These are phyloP conservation scores for Epizoanthus stellaris DNA, from an alignment of 92 coral and sea anemone genomes.

Conservation along the genomic window DNA sequence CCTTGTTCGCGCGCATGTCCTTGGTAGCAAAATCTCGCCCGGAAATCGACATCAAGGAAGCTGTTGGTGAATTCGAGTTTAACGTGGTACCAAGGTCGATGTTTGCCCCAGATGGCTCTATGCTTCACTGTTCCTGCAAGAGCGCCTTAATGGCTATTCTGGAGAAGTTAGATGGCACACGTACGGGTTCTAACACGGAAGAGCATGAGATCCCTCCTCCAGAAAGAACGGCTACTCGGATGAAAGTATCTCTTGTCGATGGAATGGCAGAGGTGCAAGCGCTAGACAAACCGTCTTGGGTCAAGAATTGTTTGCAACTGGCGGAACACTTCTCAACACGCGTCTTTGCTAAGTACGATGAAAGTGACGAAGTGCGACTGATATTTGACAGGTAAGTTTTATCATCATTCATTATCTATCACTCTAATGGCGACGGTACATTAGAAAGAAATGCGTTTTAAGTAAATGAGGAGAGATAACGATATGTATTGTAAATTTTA, in stretches of 20 bases:
- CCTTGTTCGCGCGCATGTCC: slow-evolving; percentile 43
- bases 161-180: slow-evolving; percentile 53
- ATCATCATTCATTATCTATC: slow-evolving; percentile 24
- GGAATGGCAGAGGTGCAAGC: slow-evolving; percentile 74
- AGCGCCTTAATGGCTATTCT: slow-evolving; percentile 67
- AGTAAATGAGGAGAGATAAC: slow-evolving; percentile 5
- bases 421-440: slow-evolving; percentile 23
- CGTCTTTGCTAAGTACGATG: slow-evolving; percentile 53
- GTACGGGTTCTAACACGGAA: slow-evolving; percentile 18
- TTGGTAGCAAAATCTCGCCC: slow-evolving; percentile 25
- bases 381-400: slow-evolving; percentile 54
- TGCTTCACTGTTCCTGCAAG: slow-evolving; percentile 70
- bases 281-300: slow-evolving; percentile 52
- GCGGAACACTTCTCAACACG: slow-evolving; percentile 54
- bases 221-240: slow-evolving; percentile 5
- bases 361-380: slow-evolving; percentile 51
- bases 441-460: slow-evolving; percentile 23
- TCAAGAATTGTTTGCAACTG: slow-evolving; percentile 53
- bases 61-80: slow-evolving; percentile 52
- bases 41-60: slow-evolving; percentile 48
- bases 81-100: slow-evolving; percentile 61
- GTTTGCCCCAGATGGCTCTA: slow-evolving; percentile 65
- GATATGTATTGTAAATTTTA: not conserved
- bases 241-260: slow-evolving; percentile 52
- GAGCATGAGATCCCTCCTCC: slow-evolving; percentile 12